A percentile compares a stretch with the other conserved stretches of the same genome.
Conservation (phyloP, 2,888 invertebrate species). For the Elmis aenea region DNA sequence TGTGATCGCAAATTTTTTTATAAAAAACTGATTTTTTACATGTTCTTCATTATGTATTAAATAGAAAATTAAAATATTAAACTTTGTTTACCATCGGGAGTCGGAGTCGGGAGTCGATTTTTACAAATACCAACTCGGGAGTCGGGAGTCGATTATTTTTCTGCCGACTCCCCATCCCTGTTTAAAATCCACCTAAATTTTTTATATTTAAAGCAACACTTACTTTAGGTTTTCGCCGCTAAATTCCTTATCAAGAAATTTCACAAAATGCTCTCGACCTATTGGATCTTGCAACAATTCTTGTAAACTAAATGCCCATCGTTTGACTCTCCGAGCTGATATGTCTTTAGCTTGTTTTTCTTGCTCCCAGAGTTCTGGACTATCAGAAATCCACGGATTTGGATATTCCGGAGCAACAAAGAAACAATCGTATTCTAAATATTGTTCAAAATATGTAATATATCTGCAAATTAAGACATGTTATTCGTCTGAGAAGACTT, state of each 20-base stretch:
- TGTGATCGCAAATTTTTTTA: too few species aligned
- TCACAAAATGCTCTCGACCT: conserved; percentile 92
- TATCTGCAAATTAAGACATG: conserved; percentile 53
- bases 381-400: conserved; percentile 97
- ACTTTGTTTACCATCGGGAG: too few species aligned
- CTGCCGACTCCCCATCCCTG: too few species aligned
- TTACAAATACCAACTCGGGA: too few species aligned
- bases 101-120: too few species aligned
- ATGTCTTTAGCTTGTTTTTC: conserved; percentile 92
- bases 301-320: conserved; percentile 96
- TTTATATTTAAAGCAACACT: conserved; percentile 35
- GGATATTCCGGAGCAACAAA: conserved; percentile 88
- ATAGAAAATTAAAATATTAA: too few species aligned
- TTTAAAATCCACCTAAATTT: background rate
- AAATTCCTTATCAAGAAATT: conserved; percentile 96
- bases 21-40: background rate
- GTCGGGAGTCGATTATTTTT: too few species aligned
- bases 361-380: conserved; percentile 94
- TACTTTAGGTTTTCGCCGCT: conserved; percentile 97
- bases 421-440: conserved; percentile 93
- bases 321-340: conserved; percentile 84
- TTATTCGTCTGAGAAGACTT: too few species aligned
- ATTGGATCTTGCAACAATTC: conserved; percentile 93
- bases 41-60: background rate
- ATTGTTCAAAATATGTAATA: conserved; percentile 91